Evolutionary conservation across 2,797 vertebrate genomes (phyloP).

Genomic region (Sebastolobus alascanus): DNA sequence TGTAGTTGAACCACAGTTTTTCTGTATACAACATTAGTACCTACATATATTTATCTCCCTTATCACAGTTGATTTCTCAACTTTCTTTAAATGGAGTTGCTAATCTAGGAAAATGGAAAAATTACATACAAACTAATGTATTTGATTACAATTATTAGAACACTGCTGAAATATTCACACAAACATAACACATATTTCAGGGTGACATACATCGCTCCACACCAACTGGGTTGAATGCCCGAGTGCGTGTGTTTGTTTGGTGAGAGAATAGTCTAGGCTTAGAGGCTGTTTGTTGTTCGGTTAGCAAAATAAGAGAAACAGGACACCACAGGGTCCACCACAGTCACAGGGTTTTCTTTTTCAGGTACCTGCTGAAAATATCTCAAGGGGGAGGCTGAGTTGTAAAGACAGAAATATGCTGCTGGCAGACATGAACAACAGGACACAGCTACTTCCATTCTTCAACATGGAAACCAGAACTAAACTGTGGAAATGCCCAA

Average conservation of each 20-base stretch:
- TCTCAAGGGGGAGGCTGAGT: constrained; percentile 70
- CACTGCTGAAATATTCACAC: neutral
- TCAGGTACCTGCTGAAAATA: constrained; percentile 86
- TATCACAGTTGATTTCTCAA: neutral
- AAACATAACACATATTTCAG: neutral
- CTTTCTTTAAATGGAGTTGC: neutral
- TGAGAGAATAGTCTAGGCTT: constrained; percentile 45
- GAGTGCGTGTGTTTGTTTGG: constrained; percentile 25
- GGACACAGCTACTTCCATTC: constrained; percentile 50
- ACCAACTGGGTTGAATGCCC: neutral
- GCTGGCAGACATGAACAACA: constrained; percentile 64
- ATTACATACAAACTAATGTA: neutral
- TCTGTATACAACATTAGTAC: neutral
- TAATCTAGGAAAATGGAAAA: neutral
- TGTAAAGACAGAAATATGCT: constrained; percentile 81
- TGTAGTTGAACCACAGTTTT: neutral
- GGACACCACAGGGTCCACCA: constrained; percentile 67
- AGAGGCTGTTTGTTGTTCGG: constrained; percentile 55
- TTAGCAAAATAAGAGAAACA: constrained; percentile 64
- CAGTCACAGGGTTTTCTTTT: constrained; percentile 77
- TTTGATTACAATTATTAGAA: neutral
- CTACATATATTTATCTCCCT: neutral
- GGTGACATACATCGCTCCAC: neutral
- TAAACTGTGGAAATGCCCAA: neutral
- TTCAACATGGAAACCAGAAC: constrained; percentile 35